Conservation (phyloP, 2,797 vertebrate genomes). For the Corythornis leucogaster region DNA sequence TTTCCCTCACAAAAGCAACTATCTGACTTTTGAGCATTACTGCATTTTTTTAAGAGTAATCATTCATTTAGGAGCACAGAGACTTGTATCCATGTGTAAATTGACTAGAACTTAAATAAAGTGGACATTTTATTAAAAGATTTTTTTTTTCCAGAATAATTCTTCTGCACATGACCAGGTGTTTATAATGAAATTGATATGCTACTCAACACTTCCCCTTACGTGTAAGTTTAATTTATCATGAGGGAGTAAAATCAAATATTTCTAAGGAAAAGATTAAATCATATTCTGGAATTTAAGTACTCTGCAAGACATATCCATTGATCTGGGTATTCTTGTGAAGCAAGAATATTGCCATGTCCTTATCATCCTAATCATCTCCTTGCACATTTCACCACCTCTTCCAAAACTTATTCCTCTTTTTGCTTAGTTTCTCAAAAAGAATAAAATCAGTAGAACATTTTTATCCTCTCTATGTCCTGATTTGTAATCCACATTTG, state of each 20-base stretch:
- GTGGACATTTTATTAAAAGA: not conserved
- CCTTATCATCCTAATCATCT: not conserved
- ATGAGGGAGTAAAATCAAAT: not conserved
- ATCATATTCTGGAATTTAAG: not conserved
- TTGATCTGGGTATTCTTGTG: not conserved
- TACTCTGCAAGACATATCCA: not conserved
- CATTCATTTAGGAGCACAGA: not conserved
- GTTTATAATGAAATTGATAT: not conserved
- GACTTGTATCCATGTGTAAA: not conserved
- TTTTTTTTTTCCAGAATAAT: not conserved
- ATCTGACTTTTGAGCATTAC: not conserved
- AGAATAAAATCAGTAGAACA: not conserved
- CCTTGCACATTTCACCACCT: not conserved
- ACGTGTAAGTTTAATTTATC: not conserved
- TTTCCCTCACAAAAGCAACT: not conserved
- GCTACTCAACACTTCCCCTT: not conserved
- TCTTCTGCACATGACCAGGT: not conserved
- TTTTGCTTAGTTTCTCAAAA: not conserved
- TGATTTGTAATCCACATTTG: not conserved
- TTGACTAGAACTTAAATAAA: not conserved
- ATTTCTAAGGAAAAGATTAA: not conserved
- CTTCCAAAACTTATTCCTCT: not conserved
- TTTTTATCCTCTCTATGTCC: accelerated
- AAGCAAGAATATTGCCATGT: not conserved
- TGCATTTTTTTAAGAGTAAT: not conserved